These are phyloP conservation scores for Antitype chi DNA, from an alignment of 2,888 invertebrate species.

Conservation along the genomic window DNA sequence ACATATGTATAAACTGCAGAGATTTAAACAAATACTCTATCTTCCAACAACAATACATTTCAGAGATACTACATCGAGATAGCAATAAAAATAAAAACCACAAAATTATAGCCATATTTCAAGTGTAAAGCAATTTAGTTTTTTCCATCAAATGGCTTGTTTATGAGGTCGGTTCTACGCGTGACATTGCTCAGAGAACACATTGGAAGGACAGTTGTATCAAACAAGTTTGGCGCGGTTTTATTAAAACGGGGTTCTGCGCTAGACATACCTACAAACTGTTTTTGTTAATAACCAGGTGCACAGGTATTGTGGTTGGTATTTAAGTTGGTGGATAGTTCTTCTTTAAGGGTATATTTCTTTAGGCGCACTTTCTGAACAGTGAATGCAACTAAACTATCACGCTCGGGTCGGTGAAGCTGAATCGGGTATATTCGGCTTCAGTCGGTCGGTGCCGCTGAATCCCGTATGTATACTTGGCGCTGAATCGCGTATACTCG, in stretches of 20 bases:
- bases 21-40: background rate
- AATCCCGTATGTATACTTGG: background rate
- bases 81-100: constrained; percentile 43
- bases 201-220: constrained; percentile 47
- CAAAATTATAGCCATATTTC: constrained; percentile 47
- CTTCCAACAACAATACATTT: constrained; percentile 10
- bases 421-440: background rate
- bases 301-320: background rate
- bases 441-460: background rate
- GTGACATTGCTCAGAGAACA: constrained; percentile 32
- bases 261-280: background rate
- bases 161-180: constrained; percentile 39
- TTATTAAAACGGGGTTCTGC: constrained; percentile 1
- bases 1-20: background rate
- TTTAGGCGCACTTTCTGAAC: background rate
- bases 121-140: constrained; percentile 57
- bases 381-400: background rate
- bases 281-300: background rate
- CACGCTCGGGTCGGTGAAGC: background rate
- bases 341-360: no score
- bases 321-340: background rate
- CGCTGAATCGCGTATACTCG: background rate
- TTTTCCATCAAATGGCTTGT: constrained; percentile 46
- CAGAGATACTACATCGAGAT: constrained; percentile 29
- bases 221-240: constrained; percentile 39